Conservation (phyloP, 2,797 vertebrate species). For the Xyrichtys novacula region DNA sequence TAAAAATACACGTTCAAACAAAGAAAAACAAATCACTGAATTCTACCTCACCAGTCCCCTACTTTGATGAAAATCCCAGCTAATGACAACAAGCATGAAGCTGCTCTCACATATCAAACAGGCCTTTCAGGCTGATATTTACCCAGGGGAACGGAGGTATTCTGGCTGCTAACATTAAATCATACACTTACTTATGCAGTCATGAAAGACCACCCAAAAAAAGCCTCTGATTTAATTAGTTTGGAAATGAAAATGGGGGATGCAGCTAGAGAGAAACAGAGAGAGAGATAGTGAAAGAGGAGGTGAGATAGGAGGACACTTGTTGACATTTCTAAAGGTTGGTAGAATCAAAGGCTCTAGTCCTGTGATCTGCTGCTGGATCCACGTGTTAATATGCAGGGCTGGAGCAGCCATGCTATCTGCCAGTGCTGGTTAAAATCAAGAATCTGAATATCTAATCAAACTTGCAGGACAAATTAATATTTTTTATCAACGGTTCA, state of each 20-base stretch:
- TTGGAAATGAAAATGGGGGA: constrained; percentile 57
- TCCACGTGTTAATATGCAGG: constrained; percentile 47
- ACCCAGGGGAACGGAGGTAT: constrained; percentile 43
- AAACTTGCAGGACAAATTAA: too few species aligned
- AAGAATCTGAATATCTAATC: constrained; percentile 46
- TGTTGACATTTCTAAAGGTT: constrained; percentile 72
- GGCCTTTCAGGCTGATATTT: constrained; percentile 45
- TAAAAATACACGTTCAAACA: not conserved
- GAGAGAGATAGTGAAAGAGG: constrained; percentile 28
- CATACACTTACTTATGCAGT: constrained; percentile 58
- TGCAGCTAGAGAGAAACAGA: constrained; percentile 30
- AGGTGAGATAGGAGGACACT: constrained; percentile 56
- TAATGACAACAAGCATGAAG: constrained; percentile 37
- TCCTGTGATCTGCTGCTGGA: constrained; percentile 58
- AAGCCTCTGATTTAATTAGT: constrained; percentile 65
- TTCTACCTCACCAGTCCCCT: not conserved
- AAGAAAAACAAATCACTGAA: not conserved
- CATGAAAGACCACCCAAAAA: constrained; percentile 51
- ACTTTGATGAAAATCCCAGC: constrained; percentile 34
- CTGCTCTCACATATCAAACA: constrained; percentile 43
- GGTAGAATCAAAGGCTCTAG: constrained; percentile 62
- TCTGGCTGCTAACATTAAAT: constrained; percentile 42
- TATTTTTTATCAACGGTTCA: too few species aligned
- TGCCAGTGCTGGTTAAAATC: constrained; percentile 33
- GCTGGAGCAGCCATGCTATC: constrained; percentile 30